Evolutionary conservation across 30 jellyfish, hydroid and myxozoan species (phyloP).

Genomic region (Nemopilema nomurai): DNA sequence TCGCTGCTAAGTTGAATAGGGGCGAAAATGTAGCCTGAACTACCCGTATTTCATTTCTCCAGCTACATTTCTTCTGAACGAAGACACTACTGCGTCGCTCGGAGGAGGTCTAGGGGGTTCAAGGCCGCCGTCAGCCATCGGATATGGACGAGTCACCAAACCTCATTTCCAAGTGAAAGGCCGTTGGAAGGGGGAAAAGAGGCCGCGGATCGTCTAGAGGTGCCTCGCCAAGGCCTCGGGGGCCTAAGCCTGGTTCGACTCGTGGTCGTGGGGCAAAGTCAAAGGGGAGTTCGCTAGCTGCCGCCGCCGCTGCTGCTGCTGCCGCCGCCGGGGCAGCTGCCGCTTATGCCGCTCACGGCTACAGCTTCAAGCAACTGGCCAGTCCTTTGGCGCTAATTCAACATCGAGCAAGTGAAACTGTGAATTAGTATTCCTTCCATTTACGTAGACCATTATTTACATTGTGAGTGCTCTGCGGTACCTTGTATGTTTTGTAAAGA

Average conservation of each 20-base stretch:
- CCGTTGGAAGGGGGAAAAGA: constrained; percentile 75
- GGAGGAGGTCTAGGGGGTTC: constrained; percentile 32
- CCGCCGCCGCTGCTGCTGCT: constrained; percentile 99
- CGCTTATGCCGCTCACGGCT: constrained; percentile 97
- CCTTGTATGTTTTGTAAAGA: no score
- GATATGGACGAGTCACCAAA: constrained; percentile 53
- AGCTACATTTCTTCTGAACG: constrained; percentile 61
- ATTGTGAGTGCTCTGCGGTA: not conserved
- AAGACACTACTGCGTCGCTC: constrained; percentile 58
- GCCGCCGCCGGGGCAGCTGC: constrained; percentile 99
- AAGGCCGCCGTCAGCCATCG: constrained; percentile 82
- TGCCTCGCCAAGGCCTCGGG: constrained; percentile 60
- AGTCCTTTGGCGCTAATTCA: constrained; percentile 47
- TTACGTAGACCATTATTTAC: not conserved
- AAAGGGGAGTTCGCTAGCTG: constrained; percentile 78
- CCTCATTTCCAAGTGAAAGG: constrained; percentile 10
- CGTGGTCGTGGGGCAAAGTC: constrained; percentile 90
- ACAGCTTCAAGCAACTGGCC: constrained; percentile 86
- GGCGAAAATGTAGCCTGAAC: no score
- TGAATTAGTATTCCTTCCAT: not conserved
- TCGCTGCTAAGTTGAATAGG: no score
- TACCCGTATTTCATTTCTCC: no score
- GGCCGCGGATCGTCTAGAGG: constrained; percentile 90
- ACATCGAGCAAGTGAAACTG: constrained; percentile 42
- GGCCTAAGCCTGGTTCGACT: constrained; percentile 59